Conservation (phyloP, 2,888 invertebrate species). For the Mimachlamys varia region DNA sequence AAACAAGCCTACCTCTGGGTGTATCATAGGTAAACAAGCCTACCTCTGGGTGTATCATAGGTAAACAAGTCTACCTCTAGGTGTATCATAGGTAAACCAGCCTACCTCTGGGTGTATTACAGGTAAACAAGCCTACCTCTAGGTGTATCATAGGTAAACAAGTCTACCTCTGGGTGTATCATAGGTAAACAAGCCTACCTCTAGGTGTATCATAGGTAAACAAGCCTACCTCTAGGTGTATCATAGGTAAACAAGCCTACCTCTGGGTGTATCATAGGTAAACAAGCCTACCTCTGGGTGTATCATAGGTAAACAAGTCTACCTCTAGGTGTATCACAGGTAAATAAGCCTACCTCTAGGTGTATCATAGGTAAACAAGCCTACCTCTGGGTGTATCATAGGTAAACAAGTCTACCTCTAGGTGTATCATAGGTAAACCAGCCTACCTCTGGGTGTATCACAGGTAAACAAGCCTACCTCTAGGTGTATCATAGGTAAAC, state of each 20-base stretch:
- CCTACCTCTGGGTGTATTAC: background rate
- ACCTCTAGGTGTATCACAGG: background rate
- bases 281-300: background rate
- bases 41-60: background rate
- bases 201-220: background rate
- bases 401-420: background rate
- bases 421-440: background rate
- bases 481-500: background rate
- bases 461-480: background rate
- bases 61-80: background rate
- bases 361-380: background rate
- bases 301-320: background rate
- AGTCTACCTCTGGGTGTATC: background rate
- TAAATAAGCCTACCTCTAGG: background rate
- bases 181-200: background rate
- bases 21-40: background rate
- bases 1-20: background rate
- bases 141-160: background rate
- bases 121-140: background rate
- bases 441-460: background rate
- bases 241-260: background rate
- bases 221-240: background rate
- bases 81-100: background rate
- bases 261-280: background rate
- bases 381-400: background rate